phyloP scores from a whole-genome alignment of 2,797 vertebrate species.

The Alectoris magna region DNA sequence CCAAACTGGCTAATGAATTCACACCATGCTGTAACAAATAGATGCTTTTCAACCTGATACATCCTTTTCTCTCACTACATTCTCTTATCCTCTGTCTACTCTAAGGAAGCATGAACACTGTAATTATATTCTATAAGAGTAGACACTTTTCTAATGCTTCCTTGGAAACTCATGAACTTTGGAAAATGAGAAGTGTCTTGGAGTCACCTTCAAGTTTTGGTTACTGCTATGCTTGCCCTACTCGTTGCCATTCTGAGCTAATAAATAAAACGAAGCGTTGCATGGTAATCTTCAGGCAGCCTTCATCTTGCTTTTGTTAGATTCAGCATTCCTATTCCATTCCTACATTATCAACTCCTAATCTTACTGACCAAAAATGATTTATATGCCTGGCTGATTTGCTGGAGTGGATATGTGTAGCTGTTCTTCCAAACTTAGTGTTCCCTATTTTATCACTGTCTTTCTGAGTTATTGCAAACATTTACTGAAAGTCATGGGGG shows the following conservation, averaged over 20 bases:
- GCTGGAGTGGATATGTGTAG: background rate
- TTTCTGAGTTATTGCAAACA: constrained; percentile 37
- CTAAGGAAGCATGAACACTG: background rate
- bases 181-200: background rate
- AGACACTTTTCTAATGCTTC: background rate
- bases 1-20: background rate
- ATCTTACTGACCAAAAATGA: background rate
- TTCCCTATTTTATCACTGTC: constrained; percentile 11
- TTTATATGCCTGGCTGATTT: constrained; percentile 1
- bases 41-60: background rate
- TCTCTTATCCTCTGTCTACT: background rate
- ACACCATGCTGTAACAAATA: background rate
- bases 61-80: background rate
- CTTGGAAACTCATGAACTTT: background rate
- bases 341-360: background rate
- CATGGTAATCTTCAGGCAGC: background rate
- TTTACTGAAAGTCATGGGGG: background rate
- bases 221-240: background rate
- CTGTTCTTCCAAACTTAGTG: background rate
- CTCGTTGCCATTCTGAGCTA: background rate
- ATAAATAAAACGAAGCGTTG: background rate
- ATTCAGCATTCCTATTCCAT: background rate
- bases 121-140: background rate
- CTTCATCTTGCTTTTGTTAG: background rate
- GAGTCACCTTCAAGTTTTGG: background rate